phyloP scores from a whole-genome alignment of 2,113 vertebrate genomes.

The Thalassoma bifasciatum region DNA sequence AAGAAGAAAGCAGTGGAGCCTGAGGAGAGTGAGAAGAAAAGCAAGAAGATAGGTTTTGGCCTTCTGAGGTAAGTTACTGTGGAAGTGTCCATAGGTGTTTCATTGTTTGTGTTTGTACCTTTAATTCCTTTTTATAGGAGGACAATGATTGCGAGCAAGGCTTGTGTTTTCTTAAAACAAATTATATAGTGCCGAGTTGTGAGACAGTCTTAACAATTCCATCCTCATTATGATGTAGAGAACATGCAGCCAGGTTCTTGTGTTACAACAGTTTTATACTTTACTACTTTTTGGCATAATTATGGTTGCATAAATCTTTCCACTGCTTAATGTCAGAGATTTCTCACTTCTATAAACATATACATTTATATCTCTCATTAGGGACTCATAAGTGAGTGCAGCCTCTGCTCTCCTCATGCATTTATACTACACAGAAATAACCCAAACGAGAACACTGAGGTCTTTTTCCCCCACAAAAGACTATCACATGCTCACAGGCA shows the following conservation, averaged over 20 bases:
- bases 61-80: constrained; percentile 87
- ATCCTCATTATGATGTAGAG: too few species aligned
- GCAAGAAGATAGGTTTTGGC: constrained; percentile 91
- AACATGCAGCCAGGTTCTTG: too few species aligned
- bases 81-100: not conserved
- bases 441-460: constrained; percentile 7
- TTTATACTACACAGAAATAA: constrained; percentile 9
- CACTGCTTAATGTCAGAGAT: not conserved
- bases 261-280: not conserved
- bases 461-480: constrained; percentile 9
- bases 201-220: too few species aligned
- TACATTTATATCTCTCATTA: not conserved
- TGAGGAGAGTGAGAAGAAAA: constrained; percentile 91
- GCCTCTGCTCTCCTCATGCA: not conserved
- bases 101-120: not conserved
- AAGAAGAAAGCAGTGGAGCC: constrained; percentile 90
- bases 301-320: not conserved
- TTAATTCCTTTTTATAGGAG: too few species aligned
- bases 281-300: not conserved
- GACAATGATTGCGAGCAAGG: too few species aligned
- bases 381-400: not conserved
- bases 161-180: too few species aligned
- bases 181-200: too few species aligned
- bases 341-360: not conserved
- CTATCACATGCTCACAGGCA: constrained; percentile 20